Evolutionary conservation across 2,113 vertebrate genomes (phyloP).

Genomic region (Bos indicus): DNA sequence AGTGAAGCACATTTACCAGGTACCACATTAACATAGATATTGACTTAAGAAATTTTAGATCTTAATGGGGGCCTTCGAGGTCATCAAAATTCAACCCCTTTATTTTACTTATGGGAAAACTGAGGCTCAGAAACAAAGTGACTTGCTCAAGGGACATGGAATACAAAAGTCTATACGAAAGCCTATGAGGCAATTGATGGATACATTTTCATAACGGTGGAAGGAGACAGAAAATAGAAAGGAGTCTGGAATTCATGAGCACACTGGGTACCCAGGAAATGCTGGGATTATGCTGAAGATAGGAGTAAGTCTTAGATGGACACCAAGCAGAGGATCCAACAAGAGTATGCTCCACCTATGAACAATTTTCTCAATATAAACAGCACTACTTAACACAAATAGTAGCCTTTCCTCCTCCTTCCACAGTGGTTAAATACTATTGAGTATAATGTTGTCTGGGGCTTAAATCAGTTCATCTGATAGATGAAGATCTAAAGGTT

Average conservation of each 20-base stretch:
- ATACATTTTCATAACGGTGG: not conserved
- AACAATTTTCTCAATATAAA: slow-evolving; percentile 23
- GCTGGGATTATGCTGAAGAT: not conserved
- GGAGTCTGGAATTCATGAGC: not conserved
- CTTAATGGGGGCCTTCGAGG: not conserved
- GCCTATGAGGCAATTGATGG: not conserved
- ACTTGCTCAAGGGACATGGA: not conserved
- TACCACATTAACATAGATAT: not conserved
- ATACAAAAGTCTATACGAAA: slow-evolving; percentile 11
- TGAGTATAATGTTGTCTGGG: not conserved
- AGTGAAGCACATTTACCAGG: slow-evolving; percentile 7
- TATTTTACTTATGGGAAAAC: slow-evolving; percentile 12
- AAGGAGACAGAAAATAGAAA: not conserved
- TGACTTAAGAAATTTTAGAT: not conserved
- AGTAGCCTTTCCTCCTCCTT: not conserved
- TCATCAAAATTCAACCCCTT: not conserved
- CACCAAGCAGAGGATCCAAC: not conserved
- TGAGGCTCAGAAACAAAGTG: not conserved
- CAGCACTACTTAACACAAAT: not conserved
- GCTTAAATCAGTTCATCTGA: not conserved
- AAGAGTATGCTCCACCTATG: not conserved
- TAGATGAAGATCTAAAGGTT: not conserved
- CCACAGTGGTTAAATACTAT: not conserved
- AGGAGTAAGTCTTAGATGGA: not conserved
- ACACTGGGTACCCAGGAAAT: not conserved